Conservation (phyloP, 2,888 invertebrate species). For the Drosophila macrospina region DNA sequence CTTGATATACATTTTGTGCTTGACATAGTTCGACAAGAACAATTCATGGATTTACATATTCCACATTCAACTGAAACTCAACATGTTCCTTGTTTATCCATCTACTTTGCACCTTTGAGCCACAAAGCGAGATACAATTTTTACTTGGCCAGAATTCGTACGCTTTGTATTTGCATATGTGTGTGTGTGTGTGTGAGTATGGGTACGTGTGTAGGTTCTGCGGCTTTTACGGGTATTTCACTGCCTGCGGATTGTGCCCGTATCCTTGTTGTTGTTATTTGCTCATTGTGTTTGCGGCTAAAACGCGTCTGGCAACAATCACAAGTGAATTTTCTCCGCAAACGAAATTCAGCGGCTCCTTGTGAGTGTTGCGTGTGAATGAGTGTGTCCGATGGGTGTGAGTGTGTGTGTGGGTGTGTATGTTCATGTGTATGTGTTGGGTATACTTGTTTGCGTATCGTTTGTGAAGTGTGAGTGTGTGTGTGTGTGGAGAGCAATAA, state of each 20-base stretch:
- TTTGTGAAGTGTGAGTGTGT: constrained; percentile 8
- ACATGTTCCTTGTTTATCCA: constrained; percentile 70
- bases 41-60: constrained; percentile 41
- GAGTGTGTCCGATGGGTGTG: no score
- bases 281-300: constrained; percentile 49
- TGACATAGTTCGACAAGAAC: constrained; percentile 37
- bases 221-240: constrained; percentile 66
- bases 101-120: constrained; percentile 70
- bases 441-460: constrained; percentile 34
- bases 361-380: constrained; percentile 9
- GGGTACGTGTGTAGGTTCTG: constrained; percentile 24
- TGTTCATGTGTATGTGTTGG: constrained; percentile 4
- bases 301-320: constrained; percentile 61
- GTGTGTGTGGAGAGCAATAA: constrained; percentile 57
- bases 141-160: constrained; percentile 38
- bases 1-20: constrained; percentile 49
- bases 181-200: constrained; percentile 17
- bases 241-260: constrained; percentile 40
- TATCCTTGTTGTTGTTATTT: constrained; percentile 24
- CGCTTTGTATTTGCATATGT: constrained; percentile 1
- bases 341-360: constrained; percentile 22
- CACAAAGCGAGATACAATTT: constrained; percentile 49
- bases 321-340: constrained; percentile 46
- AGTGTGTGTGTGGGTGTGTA: constrained; percentile 4
- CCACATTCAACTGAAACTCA: constrained; percentile 45